Percentiles rank a stretch among this genome's conserved stretches.
Conservation (phyloP, 30 jellyfish, hydroid and myxozoan species). For the Sanderia malayensis region DNA sequence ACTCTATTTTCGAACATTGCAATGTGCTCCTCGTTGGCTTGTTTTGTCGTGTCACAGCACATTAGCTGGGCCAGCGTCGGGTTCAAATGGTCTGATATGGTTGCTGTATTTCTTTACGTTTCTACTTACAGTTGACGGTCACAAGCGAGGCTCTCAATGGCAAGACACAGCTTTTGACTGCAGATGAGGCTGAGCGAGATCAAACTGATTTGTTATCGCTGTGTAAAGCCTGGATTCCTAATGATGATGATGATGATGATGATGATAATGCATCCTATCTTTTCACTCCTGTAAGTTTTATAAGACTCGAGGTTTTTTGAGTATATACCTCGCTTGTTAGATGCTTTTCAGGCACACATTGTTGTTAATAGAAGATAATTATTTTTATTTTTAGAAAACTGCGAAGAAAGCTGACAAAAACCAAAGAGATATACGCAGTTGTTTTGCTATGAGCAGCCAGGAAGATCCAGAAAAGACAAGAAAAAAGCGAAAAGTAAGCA, state of each 20-base stretch:
- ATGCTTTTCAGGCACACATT: too few relatives aligned
- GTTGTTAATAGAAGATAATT: too few relatives aligned
- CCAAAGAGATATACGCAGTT: constrained; percentile 38
- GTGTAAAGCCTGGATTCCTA: constrained; percentile 78
- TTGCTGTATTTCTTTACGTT: too few relatives aligned
- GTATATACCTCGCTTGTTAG: too few relatives aligned
- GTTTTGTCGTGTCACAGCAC: too few relatives aligned
- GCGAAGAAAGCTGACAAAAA: neutral
- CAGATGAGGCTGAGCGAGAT: constrained; percentile 62
- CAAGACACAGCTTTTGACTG: constrained; percentile 38
- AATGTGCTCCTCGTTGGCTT: too few relatives aligned
- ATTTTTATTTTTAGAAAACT: neutral
- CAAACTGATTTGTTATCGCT: constrained; percentile 49
- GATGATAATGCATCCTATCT: constrained; percentile 12
- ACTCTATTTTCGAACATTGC: too few relatives aligned
- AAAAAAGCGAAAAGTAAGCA: constrained; percentile 28
- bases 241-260: constrained; percentile 35
- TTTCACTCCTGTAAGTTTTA: constrained; percentile 46
- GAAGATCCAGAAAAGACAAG: neutral
- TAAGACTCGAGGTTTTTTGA: too few relatives aligned
- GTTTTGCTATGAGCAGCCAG: constrained; percentile 32
- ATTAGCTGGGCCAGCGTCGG: too few relatives aligned
- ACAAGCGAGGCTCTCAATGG: constrained; percentile 84
- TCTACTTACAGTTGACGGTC: constrained; percentile 58
- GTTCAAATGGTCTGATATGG: too few relatives aligned